Conservation (phyloP, 2,797 vertebrate genomes). For the Caiman crocodilus region DNA sequence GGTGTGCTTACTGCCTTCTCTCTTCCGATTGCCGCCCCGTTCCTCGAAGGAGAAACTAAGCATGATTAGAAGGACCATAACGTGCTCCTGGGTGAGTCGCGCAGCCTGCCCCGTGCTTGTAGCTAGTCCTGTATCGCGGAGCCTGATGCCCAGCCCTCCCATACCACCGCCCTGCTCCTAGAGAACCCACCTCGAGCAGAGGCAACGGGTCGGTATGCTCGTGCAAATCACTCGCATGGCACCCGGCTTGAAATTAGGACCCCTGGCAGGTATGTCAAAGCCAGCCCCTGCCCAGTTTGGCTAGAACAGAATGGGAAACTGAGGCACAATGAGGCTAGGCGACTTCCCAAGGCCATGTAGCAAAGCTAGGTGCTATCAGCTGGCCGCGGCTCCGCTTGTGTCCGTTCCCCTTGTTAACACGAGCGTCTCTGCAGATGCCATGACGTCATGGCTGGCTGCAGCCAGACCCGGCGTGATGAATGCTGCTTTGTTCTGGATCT, state of each 20-base stretch:
- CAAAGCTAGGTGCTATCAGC: no score
- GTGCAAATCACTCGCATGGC: not conserved
- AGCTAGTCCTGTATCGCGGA: not conserved
- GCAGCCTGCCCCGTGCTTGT: not conserved
- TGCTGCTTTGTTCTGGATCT: no score
- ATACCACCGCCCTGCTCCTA: not conserved
- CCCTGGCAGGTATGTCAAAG: not conserved
- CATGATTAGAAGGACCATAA: constrained; percentile 58
- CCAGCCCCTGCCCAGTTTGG: not conserved
- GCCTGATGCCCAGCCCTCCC: not conserved
- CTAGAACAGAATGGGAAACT: not conserved
- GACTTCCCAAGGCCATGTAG: not conserved
- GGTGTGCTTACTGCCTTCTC: constrained; percentile 38
- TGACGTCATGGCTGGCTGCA: no score
- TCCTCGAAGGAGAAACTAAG: constrained; percentile 57
- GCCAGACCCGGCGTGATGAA: no score
- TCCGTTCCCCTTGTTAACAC: no score
- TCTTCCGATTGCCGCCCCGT: constrained; percentile 48
- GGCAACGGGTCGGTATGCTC: not conserved
- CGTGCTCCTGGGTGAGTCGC: constrained; percentile 63
- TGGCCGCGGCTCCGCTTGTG: no score
- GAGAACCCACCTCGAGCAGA: not conserved
- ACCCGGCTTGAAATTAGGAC: not conserved
- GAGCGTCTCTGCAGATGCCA: no score
- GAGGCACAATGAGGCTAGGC: not conserved